These are phyloP conservation scores for Rhabdomys dilectus DNA, from an alignment of 2,113 vertebrate species.

Conservation along the genomic window DNA sequence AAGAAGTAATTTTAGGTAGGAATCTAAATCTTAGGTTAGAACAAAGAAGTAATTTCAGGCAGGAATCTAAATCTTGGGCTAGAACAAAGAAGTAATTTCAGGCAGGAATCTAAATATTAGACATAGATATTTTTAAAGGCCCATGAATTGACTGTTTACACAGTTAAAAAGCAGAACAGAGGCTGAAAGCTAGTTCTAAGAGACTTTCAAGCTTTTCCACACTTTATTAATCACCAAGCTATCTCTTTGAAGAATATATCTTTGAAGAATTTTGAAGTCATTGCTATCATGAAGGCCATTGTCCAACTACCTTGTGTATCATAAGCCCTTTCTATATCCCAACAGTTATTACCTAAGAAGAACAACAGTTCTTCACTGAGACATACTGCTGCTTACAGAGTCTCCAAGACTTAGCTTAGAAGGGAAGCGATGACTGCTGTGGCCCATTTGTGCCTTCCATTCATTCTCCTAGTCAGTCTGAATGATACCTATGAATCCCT, in stretches of 20 bases:
- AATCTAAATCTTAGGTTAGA: too few relatives aligned
- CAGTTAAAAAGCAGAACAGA: not conserved
- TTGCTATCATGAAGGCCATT: not conserved
- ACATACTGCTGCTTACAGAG: not conserved
- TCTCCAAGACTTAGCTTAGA: not conserved
- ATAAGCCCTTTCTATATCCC: not conserved
- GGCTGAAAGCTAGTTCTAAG: not conserved
- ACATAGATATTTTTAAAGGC: not conserved
- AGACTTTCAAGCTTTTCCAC: not conserved
- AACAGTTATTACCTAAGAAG: not conserved
- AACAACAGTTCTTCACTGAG: not conserved
- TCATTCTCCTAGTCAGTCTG: constrained; percentile 77
- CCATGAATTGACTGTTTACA: not conserved
- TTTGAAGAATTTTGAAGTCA: not conserved
- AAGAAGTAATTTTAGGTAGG: too few relatives aligned
- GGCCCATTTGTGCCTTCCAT: constrained; percentile 45
- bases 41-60: too few relatives aligned
- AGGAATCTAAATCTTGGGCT: too few relatives aligned
- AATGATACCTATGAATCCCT: constrained; percentile 75
- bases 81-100: too few relatives aligned
- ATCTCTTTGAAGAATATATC: not conserved
- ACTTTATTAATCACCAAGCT: not conserved
- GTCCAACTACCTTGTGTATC: not conserved
- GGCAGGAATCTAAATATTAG: too few relatives aligned
- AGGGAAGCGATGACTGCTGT: not conserved